Evolutionary conservation across 2,797 vertebrate species (phyloP).

Genomic region (Rallus crepitans): DNA sequence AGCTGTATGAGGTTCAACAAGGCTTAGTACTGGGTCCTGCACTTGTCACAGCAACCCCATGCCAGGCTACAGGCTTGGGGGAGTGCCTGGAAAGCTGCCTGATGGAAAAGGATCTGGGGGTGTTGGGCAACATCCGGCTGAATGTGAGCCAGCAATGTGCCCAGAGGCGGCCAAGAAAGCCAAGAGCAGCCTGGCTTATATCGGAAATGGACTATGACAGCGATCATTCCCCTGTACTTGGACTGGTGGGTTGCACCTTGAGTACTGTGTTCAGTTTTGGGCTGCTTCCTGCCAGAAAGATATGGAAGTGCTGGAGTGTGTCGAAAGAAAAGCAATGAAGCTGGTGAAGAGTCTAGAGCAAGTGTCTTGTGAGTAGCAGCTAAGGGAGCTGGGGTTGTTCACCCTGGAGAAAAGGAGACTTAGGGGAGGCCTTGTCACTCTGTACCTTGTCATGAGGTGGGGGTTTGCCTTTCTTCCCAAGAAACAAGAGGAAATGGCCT

Average conservation of each 20-base stretch:
- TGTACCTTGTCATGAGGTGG: not conserved
- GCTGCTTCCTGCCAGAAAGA: not conserved
- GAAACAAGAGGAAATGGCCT: not conserved
- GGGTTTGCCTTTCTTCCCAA: not conserved
- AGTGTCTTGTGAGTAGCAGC: not conserved
- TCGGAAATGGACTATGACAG: not conserved
- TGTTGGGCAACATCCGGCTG: rapidly evolving
- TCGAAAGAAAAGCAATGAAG: not conserved
- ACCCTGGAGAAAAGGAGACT: not conserved
- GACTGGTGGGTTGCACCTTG: rapidly evolving
- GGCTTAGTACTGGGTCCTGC: not conserved
- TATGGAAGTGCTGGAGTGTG: rapidly evolving
- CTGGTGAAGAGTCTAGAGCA: not conserved
- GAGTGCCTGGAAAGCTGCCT: not conserved
- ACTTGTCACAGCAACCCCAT: not conserved
- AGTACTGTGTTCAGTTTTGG: not conserved
- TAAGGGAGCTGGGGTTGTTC: not conserved
- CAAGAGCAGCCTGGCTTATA: rapidly evolving
- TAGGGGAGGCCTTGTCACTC: rapidly evolving
- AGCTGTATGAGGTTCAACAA: rapidly evolving
- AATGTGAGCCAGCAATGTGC: not conserved
- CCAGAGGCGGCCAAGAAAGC: not conserved
- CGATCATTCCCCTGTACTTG: rapidly evolving
- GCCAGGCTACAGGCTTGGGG: rapidly evolving
- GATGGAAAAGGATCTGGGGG: rapidly evolving